Evolutionary conservation across 1,140 invertebrate genomes (phyloP).

Genomic region (Campoletis sonorensis): DNA sequence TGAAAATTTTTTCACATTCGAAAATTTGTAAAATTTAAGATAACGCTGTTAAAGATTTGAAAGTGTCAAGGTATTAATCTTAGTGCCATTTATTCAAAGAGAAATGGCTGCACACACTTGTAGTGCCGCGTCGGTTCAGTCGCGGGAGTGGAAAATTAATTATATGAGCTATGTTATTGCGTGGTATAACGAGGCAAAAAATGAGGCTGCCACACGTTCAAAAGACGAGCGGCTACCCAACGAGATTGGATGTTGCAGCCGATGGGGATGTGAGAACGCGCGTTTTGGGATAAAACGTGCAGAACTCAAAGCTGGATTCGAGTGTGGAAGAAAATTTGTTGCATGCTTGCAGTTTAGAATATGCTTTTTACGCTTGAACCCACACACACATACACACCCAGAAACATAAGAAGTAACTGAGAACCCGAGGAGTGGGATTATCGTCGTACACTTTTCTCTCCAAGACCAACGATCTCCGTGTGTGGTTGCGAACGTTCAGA

Average conservation of each 20-base stretch:
- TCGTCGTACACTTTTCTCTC: slow-evolving; percentile 11
- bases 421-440: slow-evolving; percentile 1
- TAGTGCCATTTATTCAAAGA: too few species aligned
- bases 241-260: background rate
- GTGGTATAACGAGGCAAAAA: slow-evolving; percentile 29
- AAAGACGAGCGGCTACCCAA: background rate
- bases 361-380: background rate
- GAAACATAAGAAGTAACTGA: background rate
- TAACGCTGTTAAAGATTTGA: too few species aligned
- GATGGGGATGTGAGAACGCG: slow-evolving; percentile 19
- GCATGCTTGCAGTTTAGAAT: slow-evolving; percentile 5
- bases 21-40: too few species aligned
- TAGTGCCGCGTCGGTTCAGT: background rate
- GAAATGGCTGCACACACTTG: background rate
- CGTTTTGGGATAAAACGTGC: background rate
- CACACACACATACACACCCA: background rate
- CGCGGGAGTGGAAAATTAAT: background rate
- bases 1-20: too few species aligned
- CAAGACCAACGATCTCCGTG: slow-evolving; percentile 38
- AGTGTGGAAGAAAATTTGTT: background rate
- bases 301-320: background rate
- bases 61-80: too few species aligned
- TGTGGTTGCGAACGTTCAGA: slow-evolving; percentile 58
- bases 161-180: slow-evolving; percentile 19
- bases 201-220: background rate